Conservation (phyloP, 2,888 invertebrate species). For the Pollenia amentaria region DNA sequence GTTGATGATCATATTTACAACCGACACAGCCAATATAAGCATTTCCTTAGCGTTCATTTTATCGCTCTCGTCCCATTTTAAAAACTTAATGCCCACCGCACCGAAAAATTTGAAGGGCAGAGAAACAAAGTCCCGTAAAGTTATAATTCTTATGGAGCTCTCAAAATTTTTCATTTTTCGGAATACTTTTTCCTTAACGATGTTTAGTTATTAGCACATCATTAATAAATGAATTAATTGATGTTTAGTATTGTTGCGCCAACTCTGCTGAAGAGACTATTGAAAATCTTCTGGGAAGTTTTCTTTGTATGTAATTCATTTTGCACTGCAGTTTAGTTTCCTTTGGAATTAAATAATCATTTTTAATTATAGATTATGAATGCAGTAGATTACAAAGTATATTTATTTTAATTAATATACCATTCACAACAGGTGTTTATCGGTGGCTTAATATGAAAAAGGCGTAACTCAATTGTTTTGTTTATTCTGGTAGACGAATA, state of each 20-base stretch:
- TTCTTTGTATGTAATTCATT: constrained; percentile 1
- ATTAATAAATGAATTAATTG: no score
- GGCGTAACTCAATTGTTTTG: no score
- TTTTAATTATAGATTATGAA: constrained; percentile 39
- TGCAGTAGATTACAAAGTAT: constrained; percentile 33
- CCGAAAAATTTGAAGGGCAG: constrained; percentile 45
- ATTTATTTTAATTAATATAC: background rate
- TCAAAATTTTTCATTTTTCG: background rate
- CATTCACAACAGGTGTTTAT: no score
- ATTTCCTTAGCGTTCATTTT: constrained; percentile 42
- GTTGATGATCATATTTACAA: background rate
- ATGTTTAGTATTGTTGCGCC: background rate
- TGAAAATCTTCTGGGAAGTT: background rate
- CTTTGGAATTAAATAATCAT: constrained; percentile 1
- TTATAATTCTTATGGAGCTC: background rate
- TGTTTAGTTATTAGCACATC: no score
- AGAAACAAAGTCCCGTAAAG: constrained; percentile 29
- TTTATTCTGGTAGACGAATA: no score
- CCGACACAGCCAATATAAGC: background rate
- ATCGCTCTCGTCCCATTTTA: constrained; percentile 46
- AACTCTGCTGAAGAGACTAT: background rate
- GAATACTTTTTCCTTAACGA: background rate
- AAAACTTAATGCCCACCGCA: constrained; percentile 47
- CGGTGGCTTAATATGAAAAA: no score
- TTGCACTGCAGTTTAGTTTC: constrained; percentile 1